Evolutionary conservation across 2,888 invertebrate genomes (phyloP), one percentile per base, ranked within the genome.

Genomic region (Cinara cedri): DNA sequence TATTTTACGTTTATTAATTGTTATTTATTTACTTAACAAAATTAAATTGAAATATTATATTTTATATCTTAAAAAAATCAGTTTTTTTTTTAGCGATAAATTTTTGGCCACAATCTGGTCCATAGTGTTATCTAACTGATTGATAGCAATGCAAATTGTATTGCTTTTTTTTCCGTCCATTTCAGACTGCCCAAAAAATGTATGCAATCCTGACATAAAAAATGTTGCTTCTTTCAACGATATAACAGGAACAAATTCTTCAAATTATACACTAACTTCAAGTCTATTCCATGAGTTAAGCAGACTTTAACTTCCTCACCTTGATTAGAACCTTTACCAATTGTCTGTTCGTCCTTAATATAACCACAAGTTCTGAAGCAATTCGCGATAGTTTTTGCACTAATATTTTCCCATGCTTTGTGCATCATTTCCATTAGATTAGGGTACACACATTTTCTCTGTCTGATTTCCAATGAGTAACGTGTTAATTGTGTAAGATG

Each of bases 171-270:
- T 10, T 49, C 10, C 46, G 46, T 49, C 46, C 46, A 49, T 49
- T 49, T 49, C 46, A 8, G 46, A 49, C 10, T 49, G 46, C 14
- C 10, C 10, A 10, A 8, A 49, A 10, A 49, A 49, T 49, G 3
- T 10, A 49, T 10, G 46, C 46, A 49, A 14, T 10, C 46, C 46
- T 10, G 10, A 8, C 46, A 49, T 49, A 8, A 49, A 49, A 3
- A 10, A 49, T 49, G 1, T 49, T 8, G 46, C 10, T 49, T 49
- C 46, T 8, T 34, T 34, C 2, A 10, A 13, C 14, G 14, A 49
- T 49, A 49, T 10, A 10, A 49, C 46, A 49, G 46, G 46, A 49
- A 49, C 46, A 60, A 60, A 60, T 60, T 60, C 16, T 60, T 60
- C 60, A 16, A 60, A 60, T 60, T 16, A 60, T 60, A 60, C 60